Evolutionary conservation across 2,113 vertebrate genomes (phyloP).

Genomic region (Peucedramus taeniatus): DNA sequence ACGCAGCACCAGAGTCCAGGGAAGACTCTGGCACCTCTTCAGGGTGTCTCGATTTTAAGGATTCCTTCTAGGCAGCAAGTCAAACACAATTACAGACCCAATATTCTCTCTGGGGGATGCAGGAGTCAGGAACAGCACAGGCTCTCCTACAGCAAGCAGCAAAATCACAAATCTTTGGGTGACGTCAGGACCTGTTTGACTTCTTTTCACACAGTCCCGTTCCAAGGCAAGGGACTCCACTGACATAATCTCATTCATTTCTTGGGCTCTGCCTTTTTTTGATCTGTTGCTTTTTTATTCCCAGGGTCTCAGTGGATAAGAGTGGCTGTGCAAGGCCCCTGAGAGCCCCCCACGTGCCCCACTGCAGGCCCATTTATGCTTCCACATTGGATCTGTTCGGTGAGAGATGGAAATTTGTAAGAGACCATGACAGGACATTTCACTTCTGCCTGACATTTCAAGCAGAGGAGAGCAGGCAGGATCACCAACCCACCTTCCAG

Average conservation of each 20-base stretch:
- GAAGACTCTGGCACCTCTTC: conserved; percentile 45
- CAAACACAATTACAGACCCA: conserved; percentile 18
- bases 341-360: accelerated
- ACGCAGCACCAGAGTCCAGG: not conserved
- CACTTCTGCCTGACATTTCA: not conserved
- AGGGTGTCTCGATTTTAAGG: conserved; percentile 23
- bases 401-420: not conserved
- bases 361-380: not conserved
- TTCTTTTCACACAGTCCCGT: not conserved
- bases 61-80: conserved; percentile 51
- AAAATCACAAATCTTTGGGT: conserved; percentile 11
- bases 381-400: not conserved
- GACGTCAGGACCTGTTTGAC: not conserved
- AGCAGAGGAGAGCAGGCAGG: not conserved
- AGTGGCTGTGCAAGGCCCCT: not conserved
- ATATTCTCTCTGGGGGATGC: not conserved
- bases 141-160: not conserved
- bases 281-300: not conserved
- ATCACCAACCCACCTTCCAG: not conserved
- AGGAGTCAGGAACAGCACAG: not conserved
- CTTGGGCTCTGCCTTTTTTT: not conserved
- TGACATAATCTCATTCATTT: not conserved
- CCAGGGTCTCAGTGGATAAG: accelerated
- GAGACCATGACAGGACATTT: not conserved
- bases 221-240: not conserved